phyloP scores from a whole-genome alignment of 2,113 vertebrate species.

The Collichthys lucidus region DNA sequence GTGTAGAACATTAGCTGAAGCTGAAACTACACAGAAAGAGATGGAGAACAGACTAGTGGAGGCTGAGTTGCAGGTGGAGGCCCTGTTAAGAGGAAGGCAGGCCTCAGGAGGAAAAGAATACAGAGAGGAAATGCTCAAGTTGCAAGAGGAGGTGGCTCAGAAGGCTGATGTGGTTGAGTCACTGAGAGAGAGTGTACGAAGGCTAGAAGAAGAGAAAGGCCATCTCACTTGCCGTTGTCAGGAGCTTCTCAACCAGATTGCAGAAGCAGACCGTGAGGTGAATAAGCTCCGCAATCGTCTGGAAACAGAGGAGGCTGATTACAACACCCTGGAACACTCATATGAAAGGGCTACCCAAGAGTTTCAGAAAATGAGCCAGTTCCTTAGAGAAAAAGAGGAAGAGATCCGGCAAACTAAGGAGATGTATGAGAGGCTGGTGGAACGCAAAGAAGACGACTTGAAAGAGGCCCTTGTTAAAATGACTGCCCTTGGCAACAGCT shows the following conservation, averaged over 20 bases:
- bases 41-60: conserved; percentile 88
- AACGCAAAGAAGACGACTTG: conserved; percentile 90
- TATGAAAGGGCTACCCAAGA: conserved; percentile 88
- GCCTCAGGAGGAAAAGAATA: conserved; percentile 82
- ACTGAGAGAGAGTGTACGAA: conserved; percentile 87
- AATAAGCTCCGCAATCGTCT: conserved; percentile 88
- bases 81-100: conserved; percentile 87
- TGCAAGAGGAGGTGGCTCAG: conserved; percentile 88
- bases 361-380: conserved; percentile 87
- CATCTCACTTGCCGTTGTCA: conserved; percentile 90
- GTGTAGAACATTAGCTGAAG: conserved; percentile 87
- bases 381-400: conserved; percentile 90
- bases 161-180: conserved; percentile 87
- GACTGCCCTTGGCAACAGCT: conserved; percentile 88
- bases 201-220: conserved; percentile 88
- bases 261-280: conserved; percentile 87
- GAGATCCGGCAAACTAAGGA: conserved; percentile 90
- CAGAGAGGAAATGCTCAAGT: conserved; percentile 86
- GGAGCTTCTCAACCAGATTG: conserved; percentile 90
- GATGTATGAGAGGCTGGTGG: conserved; percentile 87
- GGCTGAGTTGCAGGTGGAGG: conserved; percentile 88
- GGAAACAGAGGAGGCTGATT: conserved; percentile 88
- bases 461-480: conserved; percentile 92
- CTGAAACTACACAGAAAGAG: conserved; percentile 86
- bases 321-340: conserved; percentile 87